These are phyloP conservation scores for Anolis carolinensis DNA, from an alignment of 2,113 vertebrate species.

Conservation along the genomic window DNA sequence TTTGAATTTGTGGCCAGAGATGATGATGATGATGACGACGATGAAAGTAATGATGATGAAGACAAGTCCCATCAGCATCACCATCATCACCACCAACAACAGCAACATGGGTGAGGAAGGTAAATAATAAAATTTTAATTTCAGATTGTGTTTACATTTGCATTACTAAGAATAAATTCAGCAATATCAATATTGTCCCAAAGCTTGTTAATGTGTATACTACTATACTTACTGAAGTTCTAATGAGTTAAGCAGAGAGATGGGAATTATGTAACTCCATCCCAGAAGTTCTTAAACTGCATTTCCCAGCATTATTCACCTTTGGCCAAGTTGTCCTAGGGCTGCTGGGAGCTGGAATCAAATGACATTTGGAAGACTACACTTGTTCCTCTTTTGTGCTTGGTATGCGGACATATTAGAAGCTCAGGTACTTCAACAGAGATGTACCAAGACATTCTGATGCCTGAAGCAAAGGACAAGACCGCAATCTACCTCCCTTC, in stretches of 20 bases:
- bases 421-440: neutral
- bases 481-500: neutral
- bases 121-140: constrained; percentile 24
- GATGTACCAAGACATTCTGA: neutral
- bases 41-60: neutral
- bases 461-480: neutral
- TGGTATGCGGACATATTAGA: neutral
- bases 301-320: no score
- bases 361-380: no score
- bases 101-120: no score
- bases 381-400: no score
- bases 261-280: no score
- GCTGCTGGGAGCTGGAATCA: no score
- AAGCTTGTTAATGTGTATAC: no score
- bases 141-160: constrained; percentile 30
- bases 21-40: constrained; percentile 10
- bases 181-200: neutral
- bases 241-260: no score
- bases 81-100: no score
- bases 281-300: no score
- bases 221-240: no score
- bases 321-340: no score
- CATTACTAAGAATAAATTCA: constrained; percentile 35
- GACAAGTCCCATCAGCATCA: neutral
- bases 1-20: constrained; percentile 18